These are phyloP conservation scores for Colletes latitarsis DNA, from an alignment of 1,140 invertebrate species.

Conservation along the genomic window DNA sequence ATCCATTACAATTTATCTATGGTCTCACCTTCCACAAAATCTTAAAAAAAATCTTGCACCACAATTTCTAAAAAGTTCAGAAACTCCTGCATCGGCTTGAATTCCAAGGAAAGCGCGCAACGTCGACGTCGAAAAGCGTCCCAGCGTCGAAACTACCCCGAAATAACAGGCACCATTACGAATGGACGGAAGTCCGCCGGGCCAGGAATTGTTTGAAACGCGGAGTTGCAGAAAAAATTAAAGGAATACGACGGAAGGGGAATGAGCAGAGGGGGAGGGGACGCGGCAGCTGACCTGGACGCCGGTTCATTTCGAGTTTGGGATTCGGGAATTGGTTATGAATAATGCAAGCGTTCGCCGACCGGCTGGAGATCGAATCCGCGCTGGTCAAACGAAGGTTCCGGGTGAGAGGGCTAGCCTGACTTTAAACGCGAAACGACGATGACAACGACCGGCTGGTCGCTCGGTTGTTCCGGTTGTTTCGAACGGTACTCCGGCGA, in stretches of 20 bases:
- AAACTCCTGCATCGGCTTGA: too few relatives aligned
- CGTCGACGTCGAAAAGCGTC: too few relatives aligned
- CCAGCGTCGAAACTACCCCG: not conserved
- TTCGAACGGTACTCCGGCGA: conserved; percentile 36
- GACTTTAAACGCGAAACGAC: conserved; percentile 60
- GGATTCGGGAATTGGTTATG: conserved; percentile 72
- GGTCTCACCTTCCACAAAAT: too few relatives aligned
- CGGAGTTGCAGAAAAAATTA: conserved; percentile 47
- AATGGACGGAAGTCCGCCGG: conserved; percentile 1
- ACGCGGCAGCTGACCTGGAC: conserved; percentile 58
- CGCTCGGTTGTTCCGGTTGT: conserved; percentile 50
- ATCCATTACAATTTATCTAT: too few relatives aligned
- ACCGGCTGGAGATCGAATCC: conserved; percentile 67
- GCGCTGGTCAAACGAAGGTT: conserved; percentile 64
- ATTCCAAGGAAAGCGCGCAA: too few relatives aligned
- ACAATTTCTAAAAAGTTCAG: too few relatives aligned
- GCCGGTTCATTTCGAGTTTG: conserved; percentile 67
- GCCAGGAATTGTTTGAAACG: conserved; percentile 18
- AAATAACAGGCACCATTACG: conserved; percentile 1
- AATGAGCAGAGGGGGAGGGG: not conserved
- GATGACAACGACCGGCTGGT: conserved; percentile 18
- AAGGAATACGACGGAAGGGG: conserved; percentile 45
- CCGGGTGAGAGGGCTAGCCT: conserved; percentile 57
- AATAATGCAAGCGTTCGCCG: conserved; percentile 68
- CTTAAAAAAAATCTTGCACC: too few relatives aligned